Evolutionary conservation across 2,113 vertebrate genomes (phyloP), one percentile per base, ranked within the genome.

Genomic region (Pogonocichla stellata): DNA sequence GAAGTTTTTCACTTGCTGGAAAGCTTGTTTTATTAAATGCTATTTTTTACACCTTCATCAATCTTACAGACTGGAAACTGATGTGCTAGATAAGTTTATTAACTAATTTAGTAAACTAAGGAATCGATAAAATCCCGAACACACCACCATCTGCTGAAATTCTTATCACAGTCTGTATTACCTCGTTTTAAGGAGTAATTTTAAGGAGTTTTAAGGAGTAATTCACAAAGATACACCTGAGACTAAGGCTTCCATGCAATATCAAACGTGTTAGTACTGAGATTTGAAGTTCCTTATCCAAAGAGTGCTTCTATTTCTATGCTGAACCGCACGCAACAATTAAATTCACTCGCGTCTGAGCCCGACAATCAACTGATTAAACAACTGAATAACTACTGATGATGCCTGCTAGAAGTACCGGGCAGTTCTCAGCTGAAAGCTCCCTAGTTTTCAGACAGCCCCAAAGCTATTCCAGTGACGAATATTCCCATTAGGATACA

Each of bases 271-370:
- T 20, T 5, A 31, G 20, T 4, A 14, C 17, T 1, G 5, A 72
- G 25, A 72, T 47, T 23, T 38, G 9, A 15, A 60, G 15, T 6
- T 50, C 40, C 48, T 12, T 29, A 51, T 5, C 5, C 5, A 2
- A 67, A 40, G 0, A 6, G 18, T 17, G 7, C 9, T 56, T 88
- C 40, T 11, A 6, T 14, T 78, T 78, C 40, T 12, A 12, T 14
- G 10, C 2, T 3, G 16, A 64, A 15, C 14, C 5, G 1, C 12
- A 1, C 0, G 3, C 31, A 77, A 20, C 9, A 29, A 65, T 6
- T 8, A 10, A 14, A 6, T 15, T 9, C 31, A 10, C 31, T 29
- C 19, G 2, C 4, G 0, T 9, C 71, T 20, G 33, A 73, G 72
- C 25, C 72, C 5, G 8, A 29, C 18, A 29, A 10, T 8, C 12